Conservation (phyloP, 2,113 vertebrate species). For the Xenopus borealis region DNA sequence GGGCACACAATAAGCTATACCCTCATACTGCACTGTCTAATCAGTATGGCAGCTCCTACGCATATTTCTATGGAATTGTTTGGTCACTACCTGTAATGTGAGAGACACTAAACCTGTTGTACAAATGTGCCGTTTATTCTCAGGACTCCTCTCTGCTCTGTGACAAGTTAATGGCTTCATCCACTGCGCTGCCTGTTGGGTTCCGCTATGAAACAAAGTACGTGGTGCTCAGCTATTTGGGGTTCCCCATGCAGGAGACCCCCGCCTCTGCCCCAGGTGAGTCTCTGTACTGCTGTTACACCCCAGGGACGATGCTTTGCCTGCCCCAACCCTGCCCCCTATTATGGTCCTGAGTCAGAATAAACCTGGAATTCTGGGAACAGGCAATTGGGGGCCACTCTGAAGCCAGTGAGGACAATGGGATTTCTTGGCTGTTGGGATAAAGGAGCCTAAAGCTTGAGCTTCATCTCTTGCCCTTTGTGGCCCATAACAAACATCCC, state of each 20-base stretch:
- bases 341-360: too few relatives aligned
- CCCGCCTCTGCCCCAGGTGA: conserved; percentile 61
- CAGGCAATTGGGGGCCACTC: too few relatives aligned
- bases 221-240: conserved; percentile 88
- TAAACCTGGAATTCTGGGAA: too few relatives aligned
- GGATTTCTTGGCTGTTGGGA: too few relatives aligned
- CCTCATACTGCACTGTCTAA: too few relatives aligned
- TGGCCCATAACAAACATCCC: conserved; percentile 55
- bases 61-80: background rate
- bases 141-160: conserved; percentile 4
- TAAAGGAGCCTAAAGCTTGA: background rate
- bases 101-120: background rate
- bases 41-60: background rate
- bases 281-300: too few relatives aligned
- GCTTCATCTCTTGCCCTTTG: background rate
- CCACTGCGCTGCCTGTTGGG: conserved; percentile 76
- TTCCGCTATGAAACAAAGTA: conserved; percentile 94
- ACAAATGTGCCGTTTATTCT: background rate
- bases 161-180: conserved; percentile 65
- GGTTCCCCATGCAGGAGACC: conserved; percentile 65
- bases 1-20: too few relatives aligned
- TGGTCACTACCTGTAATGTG: background rate
- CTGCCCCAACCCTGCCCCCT: too few relatives aligned
- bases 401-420: too few relatives aligned
- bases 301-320: too few relatives aligned